These are phyloP conservation scores for Alcedo quadribrachys DNA, from an alignment of 2,797 vertebrate species.

Conservation along the genomic window DNA sequence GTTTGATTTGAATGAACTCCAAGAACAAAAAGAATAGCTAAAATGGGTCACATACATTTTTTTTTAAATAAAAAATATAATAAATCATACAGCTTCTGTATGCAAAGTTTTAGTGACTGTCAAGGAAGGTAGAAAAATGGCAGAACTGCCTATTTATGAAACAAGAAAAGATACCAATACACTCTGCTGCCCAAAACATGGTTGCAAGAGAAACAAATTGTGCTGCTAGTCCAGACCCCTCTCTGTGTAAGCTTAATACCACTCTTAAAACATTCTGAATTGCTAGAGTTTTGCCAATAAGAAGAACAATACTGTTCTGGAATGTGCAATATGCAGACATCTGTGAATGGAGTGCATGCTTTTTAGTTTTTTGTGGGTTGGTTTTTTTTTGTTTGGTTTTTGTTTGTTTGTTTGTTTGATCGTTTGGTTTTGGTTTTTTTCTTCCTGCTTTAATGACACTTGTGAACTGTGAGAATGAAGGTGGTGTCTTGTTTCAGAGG, in stretches of 20 bases:
- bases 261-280: background rate
- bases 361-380: too few relatives aligned
- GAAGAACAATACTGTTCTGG: background rate
- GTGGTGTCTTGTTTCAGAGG: background rate
- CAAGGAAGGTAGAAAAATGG: background rate
- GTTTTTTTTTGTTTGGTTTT: too few relatives aligned
- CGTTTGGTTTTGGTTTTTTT: background rate
- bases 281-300: background rate
- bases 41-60: background rate
- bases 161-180: background rate
- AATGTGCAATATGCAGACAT: background rate
- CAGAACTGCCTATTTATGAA: background rate
- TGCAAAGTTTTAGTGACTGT: background rate
- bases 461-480: background rate
- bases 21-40: background rate
- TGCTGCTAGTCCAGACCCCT: background rate
- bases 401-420: too few relatives aligned
- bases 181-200: background rate
- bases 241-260: background rate
- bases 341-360: background rate
- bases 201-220: background rate
- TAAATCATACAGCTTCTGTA: too few relatives aligned
- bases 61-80: too few relatives aligned
- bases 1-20: background rate
- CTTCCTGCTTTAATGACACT: background rate